Evolutionary conservation across 2,888 invertebrate species (phyloP).

Genomic region (Zhuqinia jingwanae): DNA sequence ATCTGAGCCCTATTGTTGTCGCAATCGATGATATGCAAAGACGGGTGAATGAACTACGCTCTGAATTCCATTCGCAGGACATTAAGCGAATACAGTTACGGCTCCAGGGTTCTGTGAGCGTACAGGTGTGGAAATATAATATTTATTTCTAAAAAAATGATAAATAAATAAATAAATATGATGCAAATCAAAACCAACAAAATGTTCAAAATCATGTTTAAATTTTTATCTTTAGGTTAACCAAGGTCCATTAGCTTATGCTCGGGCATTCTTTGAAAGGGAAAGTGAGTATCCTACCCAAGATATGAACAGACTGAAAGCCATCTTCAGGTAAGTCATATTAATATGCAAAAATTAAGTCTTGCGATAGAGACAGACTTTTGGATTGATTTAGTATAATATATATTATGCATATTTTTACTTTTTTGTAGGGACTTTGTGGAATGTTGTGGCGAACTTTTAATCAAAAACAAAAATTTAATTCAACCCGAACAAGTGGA

Average conservation of each 20-base stretch:
- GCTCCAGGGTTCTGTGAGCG: constrained; percentile 79
- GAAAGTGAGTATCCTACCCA: constrained; percentile 78
- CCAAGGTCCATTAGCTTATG: constrained; percentile 79
- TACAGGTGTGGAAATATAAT: constrained; percentile 76
- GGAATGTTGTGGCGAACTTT: constrained; percentile 78
- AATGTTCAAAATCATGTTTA: too few relatives aligned
- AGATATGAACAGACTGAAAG: constrained; percentile 77
- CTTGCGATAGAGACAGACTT: neutral
- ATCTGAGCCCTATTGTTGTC: constrained; percentile 79
- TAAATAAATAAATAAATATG: too few relatives aligned
- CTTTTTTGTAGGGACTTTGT: constrained; percentile 78
- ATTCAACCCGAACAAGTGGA: constrained; percentile 78
- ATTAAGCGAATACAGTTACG: constrained; percentile 78
- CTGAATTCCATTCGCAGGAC: constrained; percentile 78
- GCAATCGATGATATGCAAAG: constrained; percentile 79
- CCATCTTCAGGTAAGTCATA: constrained; percentile 75
- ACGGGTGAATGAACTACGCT: constrained; percentile 76
- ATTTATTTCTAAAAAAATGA: too few relatives aligned
- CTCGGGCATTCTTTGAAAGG: constrained; percentile 79
- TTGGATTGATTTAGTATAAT: neutral
- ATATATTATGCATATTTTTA: neutral
- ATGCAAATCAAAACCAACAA: too few relatives aligned
- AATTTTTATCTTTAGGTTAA: constrained; percentile 77
- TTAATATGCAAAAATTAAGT: neutral
- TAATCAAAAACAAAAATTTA: constrained; percentile 78